Base-by-base conservation (phyloP, 2,888 invertebrate genomes). In the Eristalinus sepulchralis region DNA sequence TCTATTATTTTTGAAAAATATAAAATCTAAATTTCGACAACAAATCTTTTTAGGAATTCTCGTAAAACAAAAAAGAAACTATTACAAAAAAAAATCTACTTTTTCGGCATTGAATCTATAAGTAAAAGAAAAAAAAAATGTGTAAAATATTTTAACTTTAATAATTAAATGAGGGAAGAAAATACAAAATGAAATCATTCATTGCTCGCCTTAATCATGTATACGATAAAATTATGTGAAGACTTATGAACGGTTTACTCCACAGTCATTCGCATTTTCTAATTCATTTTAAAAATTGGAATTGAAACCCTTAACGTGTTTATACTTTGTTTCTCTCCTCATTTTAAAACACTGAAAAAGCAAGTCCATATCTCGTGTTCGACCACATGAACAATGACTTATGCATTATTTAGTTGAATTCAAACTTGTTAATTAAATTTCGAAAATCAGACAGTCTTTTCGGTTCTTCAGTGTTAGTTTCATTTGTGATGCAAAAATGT, bases 131-230 rank as follows among this genome's bases (percentile, higher is more conserved):
- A 76, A 80, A 73, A 67, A 81, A 77, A 81, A 57, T 55, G 63
- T 88, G 84, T 88, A 86, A 88, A 82, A 82, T 84, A 86, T 80
- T 73, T 62, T 71, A 84, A 82, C 60, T 72, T 67, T 57, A 82
- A 72, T 24, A 24, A 71, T 47, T 77, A 82, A 77, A 5, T 59
- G 75, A 71, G 67, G 79, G 66, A 73, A 80, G 73, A 70, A 82
- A 78, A 47, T 34, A 62, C 72, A 57, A 33, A 22, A 76, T 87
- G 75, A 82, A 85, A 79, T 80, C 82, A 88, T 88, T 88, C 88
- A 89, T 89, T 89, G 88, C 88, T 89, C 89, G 89, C 89, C 89
- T 90, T 90, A 90, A 89, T 89, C 88, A 89, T 89, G 89, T 89
- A 89, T 90, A 89, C 89, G 89, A 89, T 88, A 77, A 89, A 82